Evolutionary conservation across 2,888 invertebrate species (phyloP).

Genomic region (Neoaliturus tenellus): DNA sequence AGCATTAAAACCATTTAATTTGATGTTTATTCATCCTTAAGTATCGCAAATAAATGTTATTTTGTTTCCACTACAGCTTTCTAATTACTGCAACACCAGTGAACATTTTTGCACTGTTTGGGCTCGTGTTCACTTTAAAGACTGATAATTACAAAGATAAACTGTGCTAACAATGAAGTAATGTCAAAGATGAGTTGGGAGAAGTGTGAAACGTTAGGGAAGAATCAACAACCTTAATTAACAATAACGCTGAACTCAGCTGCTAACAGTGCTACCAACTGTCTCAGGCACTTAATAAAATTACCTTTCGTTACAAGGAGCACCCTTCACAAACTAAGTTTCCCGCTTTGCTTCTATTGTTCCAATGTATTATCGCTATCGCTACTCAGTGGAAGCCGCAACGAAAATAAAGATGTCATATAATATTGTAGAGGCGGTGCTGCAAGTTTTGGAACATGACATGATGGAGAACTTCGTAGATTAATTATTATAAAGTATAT

Average conservation of each 20-base stretch:
- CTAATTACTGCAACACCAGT: too few relatives aligned
- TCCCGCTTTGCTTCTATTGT: background rate
- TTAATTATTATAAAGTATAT: too few relatives aligned
- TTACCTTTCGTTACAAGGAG: conserved; percentile 36
- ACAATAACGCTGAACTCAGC: conserved; percentile 36
- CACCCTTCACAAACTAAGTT: conserved; percentile 29
- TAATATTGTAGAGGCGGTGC: background rate
- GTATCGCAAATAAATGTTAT: too few relatives aligned
- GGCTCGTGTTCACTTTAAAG: too few relatives aligned
- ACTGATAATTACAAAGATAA: background rate
- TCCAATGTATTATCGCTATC: conserved; percentile 7
- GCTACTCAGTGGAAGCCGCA: background rate
- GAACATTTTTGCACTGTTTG: too few relatives aligned
- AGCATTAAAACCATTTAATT: too few relatives aligned
- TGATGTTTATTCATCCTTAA: too few relatives aligned
- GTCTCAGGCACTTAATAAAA: conserved; percentile 37
- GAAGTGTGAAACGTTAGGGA: conserved; percentile 14
- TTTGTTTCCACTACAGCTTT: too few relatives aligned
- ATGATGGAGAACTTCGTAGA: too few relatives aligned
- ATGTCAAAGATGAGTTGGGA: background rate
- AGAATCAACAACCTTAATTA: conserved; percentile 51
- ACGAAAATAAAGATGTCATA: too few relatives aligned
- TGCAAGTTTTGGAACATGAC: too few relatives aligned
- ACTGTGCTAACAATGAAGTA: background rate
- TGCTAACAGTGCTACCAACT: background rate